Base-by-base conservation (phyloP, 2,888 invertebrate species). In the Eupithecia vulgata region DNA sequence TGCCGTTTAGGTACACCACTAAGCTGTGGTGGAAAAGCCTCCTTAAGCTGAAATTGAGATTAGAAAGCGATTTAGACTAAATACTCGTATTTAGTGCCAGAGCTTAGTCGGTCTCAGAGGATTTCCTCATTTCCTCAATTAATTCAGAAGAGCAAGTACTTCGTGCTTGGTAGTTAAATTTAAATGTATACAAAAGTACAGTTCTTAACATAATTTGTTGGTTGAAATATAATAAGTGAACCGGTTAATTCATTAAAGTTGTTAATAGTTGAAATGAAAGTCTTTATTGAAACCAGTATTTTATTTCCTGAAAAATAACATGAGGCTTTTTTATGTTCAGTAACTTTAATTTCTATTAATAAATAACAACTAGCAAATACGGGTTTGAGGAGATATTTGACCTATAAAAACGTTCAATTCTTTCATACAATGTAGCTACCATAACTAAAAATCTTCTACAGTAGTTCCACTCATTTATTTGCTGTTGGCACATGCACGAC, bases 61-160 rank as follows among this genome's bases (percentile, higher is more conserved):
- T 57, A 57, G 57, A 57, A 52, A 57, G 57, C 57, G 25, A 57
- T 57, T 57, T 57, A 57, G 21, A 13, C 25, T 57, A 57, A 57
- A 57, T 57, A 57, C 12, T 25, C 25, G 57, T 57, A 57, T 25
- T 57, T 21, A 57, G 25, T 57, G 57, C 13, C 57, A 25, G 57
- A 57, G 57, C 25, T 25, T 57, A 25, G 21, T 57, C 57, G 57
- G 12, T 57, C 25, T 57, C 25, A 12, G 25, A 21, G 57, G 25
- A 57, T 57, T 57, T 57, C 57, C 45, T 45, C 6, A 17, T 45
- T 45, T 45, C 45, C 57, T 57, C 13, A 57, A 57, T 57, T 57
- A 57, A 57, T 25, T 25, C 57, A 57, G 25, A 57, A 25, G 57
- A 57, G 57, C 25, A 57, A 57, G 25, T 25, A 57, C 12, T 25